Evolutionary conservation across 2,113 vertebrate genomes (phyloP).

Genomic region (Protobothrops flavoviridis): DNA sequence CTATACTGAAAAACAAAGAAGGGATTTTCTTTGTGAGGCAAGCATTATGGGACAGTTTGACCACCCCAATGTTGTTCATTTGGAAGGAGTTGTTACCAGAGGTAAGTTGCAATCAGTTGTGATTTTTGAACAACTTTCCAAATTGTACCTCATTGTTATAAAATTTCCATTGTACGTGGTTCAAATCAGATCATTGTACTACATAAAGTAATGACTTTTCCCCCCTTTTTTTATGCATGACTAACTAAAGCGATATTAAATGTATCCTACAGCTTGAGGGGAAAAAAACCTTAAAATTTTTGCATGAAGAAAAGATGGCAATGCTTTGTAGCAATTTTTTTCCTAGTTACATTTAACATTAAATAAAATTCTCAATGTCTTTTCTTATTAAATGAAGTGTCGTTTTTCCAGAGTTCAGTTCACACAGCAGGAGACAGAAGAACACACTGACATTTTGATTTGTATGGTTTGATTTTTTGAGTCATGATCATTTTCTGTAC

Average conservation of each 20-base stretch:
- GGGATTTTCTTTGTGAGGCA: conserved; percentile 96
- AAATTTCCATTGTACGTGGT: conserved; percentile 32
- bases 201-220: conserved; percentile 52
- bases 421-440: conserved; percentile 52
- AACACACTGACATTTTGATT: conserved; percentile 62
- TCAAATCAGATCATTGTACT: conserved; percentile 41
- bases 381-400: conserved; percentile 55
- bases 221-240: conserved; percentile 43
- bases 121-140: conserved; percentile 26
- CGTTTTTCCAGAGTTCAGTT: conserved; percentile 55
- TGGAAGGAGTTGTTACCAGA: conserved; percentile 96
- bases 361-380: conserved; percentile 52
- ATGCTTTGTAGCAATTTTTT: conserved; percentile 49
- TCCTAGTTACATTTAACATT: conserved; percentile 55
- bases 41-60: conserved; percentile 99
- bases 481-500: conserved; percentile 44
- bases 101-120: conserved; percentile 68
- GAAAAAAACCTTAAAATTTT: conserved; percentile 42
- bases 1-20: conserved; percentile 94
- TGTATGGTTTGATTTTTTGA: conserved; percentile 60
- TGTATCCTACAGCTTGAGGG: conserved; percentile 43
- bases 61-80: conserved; percentile 95
- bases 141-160: conserved; percentile 35
- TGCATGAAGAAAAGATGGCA: conserved; percentile 49
- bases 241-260: conserved; percentile 58